These are phyloP conservation scores for Hermaeophaga mercurialis DNA, from an alignment of 2,888 invertebrate genomes.

Conservation along the genomic window DNA sequence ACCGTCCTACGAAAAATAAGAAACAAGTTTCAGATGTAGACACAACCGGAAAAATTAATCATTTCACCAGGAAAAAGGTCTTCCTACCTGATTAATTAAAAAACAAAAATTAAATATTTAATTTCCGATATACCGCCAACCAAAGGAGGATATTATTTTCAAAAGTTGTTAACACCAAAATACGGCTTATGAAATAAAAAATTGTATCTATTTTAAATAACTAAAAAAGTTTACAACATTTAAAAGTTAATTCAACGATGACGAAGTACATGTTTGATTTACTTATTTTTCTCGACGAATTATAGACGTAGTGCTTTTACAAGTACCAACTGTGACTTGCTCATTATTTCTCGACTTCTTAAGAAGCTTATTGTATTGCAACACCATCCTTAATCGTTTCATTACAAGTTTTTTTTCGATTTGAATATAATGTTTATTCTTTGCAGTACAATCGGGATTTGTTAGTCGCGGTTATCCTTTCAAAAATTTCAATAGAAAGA, in stretches of 20 bases:
- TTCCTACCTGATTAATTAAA: no score
- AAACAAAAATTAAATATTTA: no score
- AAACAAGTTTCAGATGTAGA: conserved; percentile 15
- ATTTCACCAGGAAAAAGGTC: no score
- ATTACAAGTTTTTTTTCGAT: not conserved
- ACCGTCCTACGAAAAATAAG: conserved; percentile 15
- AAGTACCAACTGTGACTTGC: conserved; percentile 1
- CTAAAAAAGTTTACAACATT: no score
- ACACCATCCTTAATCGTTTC: conserved; percentile 1
- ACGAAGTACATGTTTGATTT: no score
- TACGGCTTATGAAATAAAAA: no score
- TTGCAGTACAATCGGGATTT: not conserved
- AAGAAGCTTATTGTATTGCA: conserved; percentile 2
- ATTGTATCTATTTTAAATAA: no score
- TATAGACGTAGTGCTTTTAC: not conserved
- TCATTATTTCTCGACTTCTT: conserved; percentile 3
- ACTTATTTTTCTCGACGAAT: no score
- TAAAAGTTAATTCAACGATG: no score
- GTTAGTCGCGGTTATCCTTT: conserved; percentile 5
- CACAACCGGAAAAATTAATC: conserved; percentile 11
- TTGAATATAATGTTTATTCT: conserved; percentile 10
- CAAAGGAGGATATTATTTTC: no score
- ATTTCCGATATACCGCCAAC: no score
- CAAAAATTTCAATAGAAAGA: conserved; percentile 13
- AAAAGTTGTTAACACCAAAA: no score